Evolutionary conservation across 2,113 vertebrate species (phyloP).

Genomic region (Menura novaehollandiae): DNA sequence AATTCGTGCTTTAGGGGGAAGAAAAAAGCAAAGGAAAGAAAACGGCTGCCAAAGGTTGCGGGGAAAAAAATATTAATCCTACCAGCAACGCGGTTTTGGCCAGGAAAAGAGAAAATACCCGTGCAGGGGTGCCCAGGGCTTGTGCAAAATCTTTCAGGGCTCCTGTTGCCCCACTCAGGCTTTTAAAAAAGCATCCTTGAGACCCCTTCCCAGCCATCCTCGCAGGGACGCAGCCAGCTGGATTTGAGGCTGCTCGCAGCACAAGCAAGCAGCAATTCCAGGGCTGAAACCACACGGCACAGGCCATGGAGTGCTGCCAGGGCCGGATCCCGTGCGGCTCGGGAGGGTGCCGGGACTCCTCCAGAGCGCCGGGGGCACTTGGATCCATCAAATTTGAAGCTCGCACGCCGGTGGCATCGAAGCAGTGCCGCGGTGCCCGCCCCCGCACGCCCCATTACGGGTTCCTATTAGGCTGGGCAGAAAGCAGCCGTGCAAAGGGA

Average conservation of each 20-base stretch:
- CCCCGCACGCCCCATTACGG: background rate
- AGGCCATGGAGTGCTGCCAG: rapidly evolving
- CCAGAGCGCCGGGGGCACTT: background rate
- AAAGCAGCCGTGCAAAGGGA: background rate
- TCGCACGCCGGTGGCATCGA: rapidly evolving
- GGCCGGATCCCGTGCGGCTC: rapidly evolving
- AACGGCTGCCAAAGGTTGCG: background rate
- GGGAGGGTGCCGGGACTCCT: background rate
- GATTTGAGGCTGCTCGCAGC: background rate
- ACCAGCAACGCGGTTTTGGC: background rate
- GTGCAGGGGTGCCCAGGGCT: background rate
- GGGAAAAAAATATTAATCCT: background rate
- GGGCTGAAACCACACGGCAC: background rate
- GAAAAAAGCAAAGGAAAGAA: background rate
- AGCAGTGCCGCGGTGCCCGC: background rate
- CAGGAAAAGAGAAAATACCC: background rate
- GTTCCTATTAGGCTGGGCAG: background rate
- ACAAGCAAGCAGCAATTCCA: background rate
- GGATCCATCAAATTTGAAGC: background rate
- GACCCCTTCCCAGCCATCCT: background rate
- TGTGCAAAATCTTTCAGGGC: background rate
- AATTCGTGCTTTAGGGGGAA: background rate
- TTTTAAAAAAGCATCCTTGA: background rate
- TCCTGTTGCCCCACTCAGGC: rapidly evolving
- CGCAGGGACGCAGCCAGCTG: rapidly evolving